Base-by-base conservation (phyloP, 2,888 invertebrate genomes). In the Ormyrus rosae region DNA sequence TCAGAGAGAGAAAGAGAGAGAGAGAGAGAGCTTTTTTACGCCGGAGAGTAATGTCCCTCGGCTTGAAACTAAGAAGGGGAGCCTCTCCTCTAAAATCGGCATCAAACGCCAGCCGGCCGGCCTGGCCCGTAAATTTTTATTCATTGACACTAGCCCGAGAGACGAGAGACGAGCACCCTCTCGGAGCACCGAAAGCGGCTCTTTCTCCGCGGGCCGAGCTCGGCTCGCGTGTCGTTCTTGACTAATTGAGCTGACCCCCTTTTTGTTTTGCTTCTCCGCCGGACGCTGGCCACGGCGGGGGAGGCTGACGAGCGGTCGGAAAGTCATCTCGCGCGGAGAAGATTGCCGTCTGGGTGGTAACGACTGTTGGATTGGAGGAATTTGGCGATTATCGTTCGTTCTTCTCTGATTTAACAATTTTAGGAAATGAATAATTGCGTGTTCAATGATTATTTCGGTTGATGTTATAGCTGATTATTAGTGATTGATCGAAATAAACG, bases 121-220 rank as follows among this genome's bases (percentile, higher is more conserved):
- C 61, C 60, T 85, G 84, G 85, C 83, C 85, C 86, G 85, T 87
- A 88, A 89, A 89, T 90, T 90, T 89, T 89, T 89, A 90, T 90
- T 90, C 90, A 90, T 90, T 89, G 89, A 89, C 90, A 89, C 89
- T 87, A 34, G 87, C 85, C 87, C 87, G 86, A 19, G 86, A 19
- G 85, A 83, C 85, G 58, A 4, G 34, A 34, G 34, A 19, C 34
- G 85, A 88, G 87, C 85, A 86, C 86, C 86, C 88, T 86, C 82
- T 83, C 81, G 79, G 81, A 82, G 74, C 85, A 84, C 83, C 34
- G 34, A 34, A 34, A 83, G 86, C 85, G 84, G 84, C 86, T 83
- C 83, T 81, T 56, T 80, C 67, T 79, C 34, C 71, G 51, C 6
- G 9, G 9, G 13, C 46, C 13, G 11, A 48, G 8, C 56, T 8